Evolutionary conservation across 2,797 vertebrate species (phyloP).

Genomic region (Alauda arvensis): DNA sequence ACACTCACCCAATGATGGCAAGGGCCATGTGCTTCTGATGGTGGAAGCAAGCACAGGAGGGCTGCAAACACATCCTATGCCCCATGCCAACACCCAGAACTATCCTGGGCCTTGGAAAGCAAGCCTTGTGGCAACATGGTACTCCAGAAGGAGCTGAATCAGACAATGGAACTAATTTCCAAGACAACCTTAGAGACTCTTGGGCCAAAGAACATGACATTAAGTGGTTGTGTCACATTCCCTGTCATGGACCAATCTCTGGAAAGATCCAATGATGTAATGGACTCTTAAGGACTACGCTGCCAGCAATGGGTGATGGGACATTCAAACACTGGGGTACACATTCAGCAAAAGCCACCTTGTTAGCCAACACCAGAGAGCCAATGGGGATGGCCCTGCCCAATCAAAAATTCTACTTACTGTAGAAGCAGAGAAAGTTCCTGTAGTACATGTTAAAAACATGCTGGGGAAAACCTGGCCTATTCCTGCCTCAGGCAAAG

Average conservation of each 20-base stretch:
- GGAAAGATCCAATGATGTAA: background rate
- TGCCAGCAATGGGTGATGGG: background rate
- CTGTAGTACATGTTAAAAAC: background rate
- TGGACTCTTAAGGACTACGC: background rate
- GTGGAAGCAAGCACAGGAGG: background rate
- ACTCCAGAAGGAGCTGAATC: background rate
- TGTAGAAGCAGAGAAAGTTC: background rate
- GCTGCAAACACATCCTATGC: background rate
- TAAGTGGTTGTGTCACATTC: background rate
- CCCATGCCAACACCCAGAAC: background rate
- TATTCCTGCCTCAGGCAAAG: background rate
- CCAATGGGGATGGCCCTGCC: background rate
- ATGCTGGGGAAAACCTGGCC: background rate
- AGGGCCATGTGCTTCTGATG: background rate
- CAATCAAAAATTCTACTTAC: background rate
- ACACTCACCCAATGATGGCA: too few species aligned
- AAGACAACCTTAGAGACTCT: background rate
- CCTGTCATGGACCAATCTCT: rapidly evolving
- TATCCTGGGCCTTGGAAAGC: background rate
- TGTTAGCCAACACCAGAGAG: background rate
- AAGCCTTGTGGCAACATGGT: rapidly evolving
- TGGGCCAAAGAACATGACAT: background rate
- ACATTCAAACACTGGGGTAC: background rate
- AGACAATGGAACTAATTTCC: background rate
- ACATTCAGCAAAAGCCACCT: background rate